Conservation (phyloP, 2,113 vertebrate species). For the Psittacula cyanocephala region DNA sequence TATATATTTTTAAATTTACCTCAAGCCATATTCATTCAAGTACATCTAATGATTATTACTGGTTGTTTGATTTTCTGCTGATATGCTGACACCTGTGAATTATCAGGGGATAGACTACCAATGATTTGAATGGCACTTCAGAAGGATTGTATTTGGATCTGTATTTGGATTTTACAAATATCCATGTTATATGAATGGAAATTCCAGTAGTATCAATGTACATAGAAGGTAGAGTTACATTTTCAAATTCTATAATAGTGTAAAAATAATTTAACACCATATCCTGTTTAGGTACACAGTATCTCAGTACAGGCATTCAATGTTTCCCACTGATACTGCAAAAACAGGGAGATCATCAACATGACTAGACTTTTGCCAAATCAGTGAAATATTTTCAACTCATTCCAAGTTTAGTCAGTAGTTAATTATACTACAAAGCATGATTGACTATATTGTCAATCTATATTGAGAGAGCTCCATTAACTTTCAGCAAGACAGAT, state of each 20-base stretch:
- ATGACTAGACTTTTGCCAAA: not conserved
- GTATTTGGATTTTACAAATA: not conserved
- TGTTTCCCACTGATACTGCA: not conserved
- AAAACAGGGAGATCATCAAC: not conserved
- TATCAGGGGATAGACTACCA: not conserved
- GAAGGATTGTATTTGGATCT: not conserved
- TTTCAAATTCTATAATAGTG: not conserved
- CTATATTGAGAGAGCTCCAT: conserved; percentile 62
- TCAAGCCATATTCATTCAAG: not conserved
- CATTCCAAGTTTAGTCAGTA: conserved; percentile 40
- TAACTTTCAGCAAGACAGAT: conserved; percentile 59
- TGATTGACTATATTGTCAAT: conserved; percentile 57
- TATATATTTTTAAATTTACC: not conserved
- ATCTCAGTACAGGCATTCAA: not conserved
- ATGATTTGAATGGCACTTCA: not conserved
- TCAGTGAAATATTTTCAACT: conserved; percentile 19
- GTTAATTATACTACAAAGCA: conserved; percentile 33
- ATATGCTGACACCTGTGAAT: not conserved
- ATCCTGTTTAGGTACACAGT: not conserved
- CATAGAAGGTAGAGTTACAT: not conserved
- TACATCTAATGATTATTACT: not conserved
- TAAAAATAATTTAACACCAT: not conserved
- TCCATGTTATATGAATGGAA: not conserved
- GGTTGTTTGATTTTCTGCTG: not conserved
- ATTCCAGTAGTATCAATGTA: not conserved